Conservation (phyloP, 2,797 vertebrate genomes). For the Morelia viridis region DNA sequence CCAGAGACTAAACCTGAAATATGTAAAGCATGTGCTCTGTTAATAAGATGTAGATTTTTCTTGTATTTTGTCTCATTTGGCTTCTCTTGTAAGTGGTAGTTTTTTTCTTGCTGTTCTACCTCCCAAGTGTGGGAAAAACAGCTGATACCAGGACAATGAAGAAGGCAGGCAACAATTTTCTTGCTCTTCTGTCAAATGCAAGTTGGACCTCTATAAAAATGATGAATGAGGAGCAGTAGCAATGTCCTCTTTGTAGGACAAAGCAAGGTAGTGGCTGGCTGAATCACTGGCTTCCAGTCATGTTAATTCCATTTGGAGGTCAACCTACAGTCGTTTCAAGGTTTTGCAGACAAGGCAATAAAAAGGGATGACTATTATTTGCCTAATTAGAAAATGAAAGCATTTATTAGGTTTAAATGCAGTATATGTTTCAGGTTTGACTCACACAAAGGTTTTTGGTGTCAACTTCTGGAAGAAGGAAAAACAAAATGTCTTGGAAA, state of each 20-base stretch:
- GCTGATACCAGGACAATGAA: neutral
- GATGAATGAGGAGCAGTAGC: neutral
- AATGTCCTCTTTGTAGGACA: neutral
- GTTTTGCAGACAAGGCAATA: neutral
- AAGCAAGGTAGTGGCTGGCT: neutral
- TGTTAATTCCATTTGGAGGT: neutral
- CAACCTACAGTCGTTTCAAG: neutral
- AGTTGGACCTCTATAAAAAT: neutral
- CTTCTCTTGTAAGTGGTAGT: neutral
- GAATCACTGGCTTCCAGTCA: neutral
- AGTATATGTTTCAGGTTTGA: constrained; percentile 81
- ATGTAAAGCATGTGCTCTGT: neutral
- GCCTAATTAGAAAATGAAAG: neutral
- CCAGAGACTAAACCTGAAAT: neutral
- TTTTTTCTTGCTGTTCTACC: neutral
- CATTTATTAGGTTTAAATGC: neutral
- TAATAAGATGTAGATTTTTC: neutral
- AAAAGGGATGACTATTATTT: neutral
- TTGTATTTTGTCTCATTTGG: neutral
- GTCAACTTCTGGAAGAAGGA: constrained; percentile 88
- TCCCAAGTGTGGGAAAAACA: neutral
- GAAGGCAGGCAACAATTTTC: neutral
- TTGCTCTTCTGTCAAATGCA: neutral
- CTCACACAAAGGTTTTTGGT: constrained; percentile 95
- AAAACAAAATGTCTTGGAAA: constrained; percentile 92